Evolutionary conservation across 1,140 invertebrate species (phyloP).

Genomic region (Drosophila tristis): DNA sequence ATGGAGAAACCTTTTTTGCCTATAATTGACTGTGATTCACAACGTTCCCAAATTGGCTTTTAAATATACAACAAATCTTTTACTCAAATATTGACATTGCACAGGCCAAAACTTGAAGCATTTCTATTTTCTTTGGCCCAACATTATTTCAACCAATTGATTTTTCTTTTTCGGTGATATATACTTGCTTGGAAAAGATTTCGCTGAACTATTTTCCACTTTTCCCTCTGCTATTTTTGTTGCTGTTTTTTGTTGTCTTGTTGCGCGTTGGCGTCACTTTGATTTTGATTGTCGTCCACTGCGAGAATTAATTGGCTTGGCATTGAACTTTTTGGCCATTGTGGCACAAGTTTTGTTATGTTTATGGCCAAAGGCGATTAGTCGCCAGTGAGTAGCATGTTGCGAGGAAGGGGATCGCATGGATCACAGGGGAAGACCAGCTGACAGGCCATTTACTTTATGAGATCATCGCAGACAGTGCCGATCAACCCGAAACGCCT

Average conservation of each 20-base stretch:
- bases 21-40: no score
- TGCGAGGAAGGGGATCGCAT: conserved; percentile 22
- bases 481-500: background rate
- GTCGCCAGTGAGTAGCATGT: conserved; percentile 46
- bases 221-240: conserved; percentile 4
- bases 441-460: conserved; percentile 34
- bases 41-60: no score
- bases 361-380: conserved; percentile 73
- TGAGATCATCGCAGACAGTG: conserved; percentile 53
- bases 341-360: conserved; percentile 53
- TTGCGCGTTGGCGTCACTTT: conserved; percentile 35
- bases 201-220: background rate
- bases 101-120: no score
- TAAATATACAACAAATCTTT: no score
- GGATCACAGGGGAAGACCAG: background rate
- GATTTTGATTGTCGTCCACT: conserved; percentile 54
- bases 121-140: background rate
- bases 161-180: background rate
- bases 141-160: background rate
- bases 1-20: no score
- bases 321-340: conserved; percentile 70
- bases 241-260: background rate
- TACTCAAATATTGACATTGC: no score
- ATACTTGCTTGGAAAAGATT: background rate
- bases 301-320: conserved; percentile 66